phyloP scores from a whole-genome alignment of 2,797 vertebrate species.

The Neomorphus geoffroyi region DNA sequence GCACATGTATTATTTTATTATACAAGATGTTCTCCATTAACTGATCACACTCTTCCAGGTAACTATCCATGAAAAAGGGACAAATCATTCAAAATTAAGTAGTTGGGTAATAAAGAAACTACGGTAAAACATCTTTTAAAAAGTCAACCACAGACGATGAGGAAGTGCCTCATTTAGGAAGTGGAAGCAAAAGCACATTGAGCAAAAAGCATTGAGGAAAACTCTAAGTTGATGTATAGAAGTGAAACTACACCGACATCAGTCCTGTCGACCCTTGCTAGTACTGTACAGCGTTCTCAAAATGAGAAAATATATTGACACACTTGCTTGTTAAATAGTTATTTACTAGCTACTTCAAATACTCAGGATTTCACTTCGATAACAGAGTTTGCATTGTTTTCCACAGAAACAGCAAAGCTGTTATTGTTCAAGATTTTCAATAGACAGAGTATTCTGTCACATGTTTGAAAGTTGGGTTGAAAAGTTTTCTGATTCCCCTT shows the following conservation, averaged over 20 bases:
- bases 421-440: background rate
- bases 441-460: background rate
- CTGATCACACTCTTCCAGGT: background rate
- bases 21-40: background rate
- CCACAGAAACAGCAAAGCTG: background rate
- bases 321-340: fast-evolving
- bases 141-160: background rate
- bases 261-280: background rate
- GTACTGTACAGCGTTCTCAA: background rate
- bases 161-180: background rate
- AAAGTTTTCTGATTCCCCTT: no score
- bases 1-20: background rate
- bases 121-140: background rate
- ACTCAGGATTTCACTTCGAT: background rate
- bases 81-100: background rate
- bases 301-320: background rate
- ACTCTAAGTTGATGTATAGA: background rate
- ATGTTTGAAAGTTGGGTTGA: background rate
- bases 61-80: background rate
- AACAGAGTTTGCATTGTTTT: background rate
- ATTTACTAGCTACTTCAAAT: background rate
- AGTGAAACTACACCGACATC: background rate
- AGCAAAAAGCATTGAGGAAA: background rate
- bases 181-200: background rate
- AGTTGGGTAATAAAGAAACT: background rate